Evolutionary conservation across 2,797 vertebrate genomes (phyloP).

Genomic region (Sylvilagus floridanus): DNA sequence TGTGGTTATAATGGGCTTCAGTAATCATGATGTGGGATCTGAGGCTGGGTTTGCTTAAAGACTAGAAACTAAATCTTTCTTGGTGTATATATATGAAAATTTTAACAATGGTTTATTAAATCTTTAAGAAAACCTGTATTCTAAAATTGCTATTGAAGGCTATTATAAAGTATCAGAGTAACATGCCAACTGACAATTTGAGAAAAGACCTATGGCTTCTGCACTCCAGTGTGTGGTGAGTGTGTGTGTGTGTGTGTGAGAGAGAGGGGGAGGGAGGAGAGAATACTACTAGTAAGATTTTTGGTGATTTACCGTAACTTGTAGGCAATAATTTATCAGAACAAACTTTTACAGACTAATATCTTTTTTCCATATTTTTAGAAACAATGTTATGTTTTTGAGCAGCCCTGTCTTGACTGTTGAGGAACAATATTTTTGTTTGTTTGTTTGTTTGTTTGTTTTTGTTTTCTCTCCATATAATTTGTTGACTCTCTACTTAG

Average conservation of each 20-base stretch:
- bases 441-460: too few species aligned
- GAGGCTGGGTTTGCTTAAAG: neutral
- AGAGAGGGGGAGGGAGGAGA: too few species aligned
- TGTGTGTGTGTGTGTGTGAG: neutral
- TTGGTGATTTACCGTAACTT: neutral
- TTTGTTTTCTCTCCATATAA: too few species aligned
- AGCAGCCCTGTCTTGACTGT: too few species aligned
- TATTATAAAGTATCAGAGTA: constrained; percentile 28
- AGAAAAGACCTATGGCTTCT: neutral
- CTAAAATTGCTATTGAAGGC: neutral
- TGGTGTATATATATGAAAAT: neutral
- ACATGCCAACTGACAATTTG: neutral
- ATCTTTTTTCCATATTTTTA: neutral
- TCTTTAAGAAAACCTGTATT: neutral
- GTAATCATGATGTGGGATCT: neutral
- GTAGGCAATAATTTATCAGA: constrained; percentile 32
- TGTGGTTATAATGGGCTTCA: neutral
- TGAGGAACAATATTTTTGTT: too few species aligned
- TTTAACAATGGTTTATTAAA: neutral
- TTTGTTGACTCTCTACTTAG: too few species aligned
- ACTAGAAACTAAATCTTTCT: neutral
- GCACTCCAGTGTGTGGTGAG: neutral
- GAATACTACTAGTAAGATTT: neutral
- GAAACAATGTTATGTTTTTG: too few species aligned
- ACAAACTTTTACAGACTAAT: neutral